Conservation (phyloP, 2,888 invertebrate species). For the Stenodema calcarata region DNA sequence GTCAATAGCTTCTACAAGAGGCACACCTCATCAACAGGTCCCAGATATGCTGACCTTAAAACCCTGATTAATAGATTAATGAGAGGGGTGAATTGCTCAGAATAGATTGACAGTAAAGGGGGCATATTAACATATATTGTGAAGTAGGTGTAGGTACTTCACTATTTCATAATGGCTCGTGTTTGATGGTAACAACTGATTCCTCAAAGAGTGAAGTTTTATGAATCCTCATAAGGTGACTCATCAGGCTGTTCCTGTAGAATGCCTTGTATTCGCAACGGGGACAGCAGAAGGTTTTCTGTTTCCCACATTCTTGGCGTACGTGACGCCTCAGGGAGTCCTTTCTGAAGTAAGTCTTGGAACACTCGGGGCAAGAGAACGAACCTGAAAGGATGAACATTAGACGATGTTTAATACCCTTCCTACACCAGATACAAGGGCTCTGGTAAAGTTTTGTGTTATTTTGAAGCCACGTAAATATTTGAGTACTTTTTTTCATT, state of each 20-base stretch:
- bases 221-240: conserved; percentile 12
- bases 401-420: neutral
- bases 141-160: neutral
- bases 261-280: conserved; percentile 49
- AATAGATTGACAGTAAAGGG: too few species aligned
- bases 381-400: conserved; percentile 24
- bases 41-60: too few species aligned
- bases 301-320: conserved; percentile 52
- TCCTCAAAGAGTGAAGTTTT: neutral
- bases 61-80: too few species aligned
- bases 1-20: too few species aligned
- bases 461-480: neutral
- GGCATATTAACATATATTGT: too few species aligned
- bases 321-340: conserved; percentile 45
- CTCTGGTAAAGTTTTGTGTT: neutral
- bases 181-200: neutral
- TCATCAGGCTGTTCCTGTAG: conserved; percentile 35
- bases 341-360: conserved; percentile 16
- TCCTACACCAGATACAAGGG: neutral
- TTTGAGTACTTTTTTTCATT: neutral
- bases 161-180: neutral
- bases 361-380: conserved; percentile 2
- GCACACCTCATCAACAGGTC: too few species aligned
- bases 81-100: too few species aligned
- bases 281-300: conserved; percentile 48